Base-by-base conservation (phyloP, 2,113 vertebrate species). In the Picathartes gymnocephalus region DNA sequence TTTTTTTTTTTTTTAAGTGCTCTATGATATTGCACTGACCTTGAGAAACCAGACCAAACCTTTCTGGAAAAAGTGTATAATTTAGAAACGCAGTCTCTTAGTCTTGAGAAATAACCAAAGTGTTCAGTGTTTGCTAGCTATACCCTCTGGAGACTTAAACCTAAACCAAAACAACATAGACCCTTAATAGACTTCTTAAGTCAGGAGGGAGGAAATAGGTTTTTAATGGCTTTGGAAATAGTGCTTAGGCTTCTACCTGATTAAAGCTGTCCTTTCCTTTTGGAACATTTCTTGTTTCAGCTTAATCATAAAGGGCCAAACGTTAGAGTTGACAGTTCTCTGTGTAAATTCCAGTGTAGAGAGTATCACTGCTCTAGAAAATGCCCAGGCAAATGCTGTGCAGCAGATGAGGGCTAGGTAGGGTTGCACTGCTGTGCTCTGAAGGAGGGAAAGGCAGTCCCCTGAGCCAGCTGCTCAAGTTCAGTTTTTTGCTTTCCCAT, bases 1-100 rank as follows among this genome's bases (percentile, higher is more conserved):
- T 16, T 6, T 3, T 1, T 4, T 20, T 16, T 22, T 6, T 3
- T 5, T 31, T 30, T 62, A 42, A 31, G 42, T 69, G 74, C 56
- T 58, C 44, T n/a, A 10, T 96, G 97, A 86, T 95, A 93, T 95
- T 97, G 92, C 57, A 61, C 60, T 96, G 96, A 97, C 96, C 96
- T 97, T 97, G 95, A 93, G 64, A 86, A 90, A 88, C 15, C 50
- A 60, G 48, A 85, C 71, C 57, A 91, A 65, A 47, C 31, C 71
- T 40, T 40, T 62, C 23, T 83, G 37, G 24, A 31, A 76, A 56
- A 88, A 79, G 68, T 53, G 25, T 57, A 6, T 50, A 7, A 62
- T 79, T 93, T 40, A 40, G n/a, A 92, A 77, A 91, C 30, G 31
- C 15, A 40, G 15, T 27, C 22, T 92, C 16, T 60, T 20, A 58